A percentile compares a stretch with the other conserved stretches of the same genome.
phyloP scores from a whole-genome alignment of 2,888 invertebrate genomes.

The Scrobipalpa costella region DNA sequence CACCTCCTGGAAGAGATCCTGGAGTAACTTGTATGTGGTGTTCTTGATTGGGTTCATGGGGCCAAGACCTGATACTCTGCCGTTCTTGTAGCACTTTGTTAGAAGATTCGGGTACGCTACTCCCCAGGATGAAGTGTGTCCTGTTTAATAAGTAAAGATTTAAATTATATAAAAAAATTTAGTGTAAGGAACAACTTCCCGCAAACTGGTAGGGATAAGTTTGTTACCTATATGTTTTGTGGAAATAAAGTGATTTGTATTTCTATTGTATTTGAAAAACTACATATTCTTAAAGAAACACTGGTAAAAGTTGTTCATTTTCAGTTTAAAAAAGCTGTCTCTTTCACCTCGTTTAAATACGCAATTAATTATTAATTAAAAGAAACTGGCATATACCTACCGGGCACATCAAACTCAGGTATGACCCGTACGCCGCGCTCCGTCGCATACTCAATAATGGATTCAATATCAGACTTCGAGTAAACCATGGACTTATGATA shows the following conservation, averaged over 20 bases:
- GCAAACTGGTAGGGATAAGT: no score
- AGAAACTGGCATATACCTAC: constrained; percentile 60
- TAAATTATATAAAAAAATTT: background rate
- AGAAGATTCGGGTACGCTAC: constrained; percentile 86
- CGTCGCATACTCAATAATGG: constrained; percentile 88
- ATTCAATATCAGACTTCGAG: constrained; percentile 81
- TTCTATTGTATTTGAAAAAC: no score
- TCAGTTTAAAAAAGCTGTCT: background rate
- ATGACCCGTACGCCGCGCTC: constrained; percentile 92
- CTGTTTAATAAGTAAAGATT: constrained; percentile 34
- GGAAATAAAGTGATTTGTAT: no score
- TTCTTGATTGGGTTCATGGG: constrained; percentile 89
- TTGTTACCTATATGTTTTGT: no score
- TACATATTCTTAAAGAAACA: no score
- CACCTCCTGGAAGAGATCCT: constrained; percentile 85
- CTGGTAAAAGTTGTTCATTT: background rate
- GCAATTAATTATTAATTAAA: background rate
- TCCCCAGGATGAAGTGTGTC: constrained; percentile 94
- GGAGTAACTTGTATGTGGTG: constrained; percentile 84
- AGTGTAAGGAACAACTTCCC: background rate
- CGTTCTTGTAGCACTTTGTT: constrained; percentile 84
- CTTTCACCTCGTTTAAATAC: background rate
- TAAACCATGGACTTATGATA: constrained; percentile 84
- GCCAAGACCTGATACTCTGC: constrained; percentile 79
- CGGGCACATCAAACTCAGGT: constrained; percentile 95